These are phyloP conservation scores for Streblospio benedicti DNA, from an alignment of 1,140 invertebrate genomes.

Conservation along the genomic window DNA sequence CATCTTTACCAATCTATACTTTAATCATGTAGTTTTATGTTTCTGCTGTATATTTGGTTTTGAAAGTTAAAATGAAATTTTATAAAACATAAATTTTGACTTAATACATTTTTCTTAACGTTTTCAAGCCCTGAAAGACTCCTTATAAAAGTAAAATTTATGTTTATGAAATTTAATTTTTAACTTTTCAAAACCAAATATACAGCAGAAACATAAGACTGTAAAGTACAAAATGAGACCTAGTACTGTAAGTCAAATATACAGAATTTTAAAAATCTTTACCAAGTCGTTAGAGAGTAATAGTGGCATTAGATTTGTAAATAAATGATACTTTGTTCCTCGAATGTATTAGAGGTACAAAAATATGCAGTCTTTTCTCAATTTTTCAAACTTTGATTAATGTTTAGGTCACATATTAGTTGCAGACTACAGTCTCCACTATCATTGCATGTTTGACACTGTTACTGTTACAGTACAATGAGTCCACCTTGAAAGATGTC, in stretches of 20 bases:
- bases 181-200: too few relatives aligned
- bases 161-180: slow-evolving; percentile 1
- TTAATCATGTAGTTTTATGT: background rate
- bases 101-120: background rate
- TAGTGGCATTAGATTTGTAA: background rate
- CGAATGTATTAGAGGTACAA: background rate
- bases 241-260: too few relatives aligned
- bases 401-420: too few relatives aligned
- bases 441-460: background rate
- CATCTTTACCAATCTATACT: background rate
- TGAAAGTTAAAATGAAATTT: background rate
- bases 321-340: background rate
- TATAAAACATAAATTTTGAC: slow-evolving; percentile 4
- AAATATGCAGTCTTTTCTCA: background rate
- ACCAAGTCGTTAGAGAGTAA: too few relatives aligned
- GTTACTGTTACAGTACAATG: background rate
- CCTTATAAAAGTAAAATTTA: background rate
- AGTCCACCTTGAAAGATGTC: slow-evolving; percentile 49
- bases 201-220: too few relatives aligned
- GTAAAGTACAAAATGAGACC: too few relatives aligned
- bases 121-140: too few relatives aligned
- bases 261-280: too few relatives aligned
- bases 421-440: too few relatives aligned
- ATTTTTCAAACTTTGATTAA: background rate
- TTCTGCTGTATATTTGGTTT: background rate